A percentile compares a stretch with the other conserved stretches of the same genome.
These are phyloP conservation scores for Cydia amplana DNA, from an alignment of 1,140 invertebrate species.

Conservation along the genomic window DNA sequence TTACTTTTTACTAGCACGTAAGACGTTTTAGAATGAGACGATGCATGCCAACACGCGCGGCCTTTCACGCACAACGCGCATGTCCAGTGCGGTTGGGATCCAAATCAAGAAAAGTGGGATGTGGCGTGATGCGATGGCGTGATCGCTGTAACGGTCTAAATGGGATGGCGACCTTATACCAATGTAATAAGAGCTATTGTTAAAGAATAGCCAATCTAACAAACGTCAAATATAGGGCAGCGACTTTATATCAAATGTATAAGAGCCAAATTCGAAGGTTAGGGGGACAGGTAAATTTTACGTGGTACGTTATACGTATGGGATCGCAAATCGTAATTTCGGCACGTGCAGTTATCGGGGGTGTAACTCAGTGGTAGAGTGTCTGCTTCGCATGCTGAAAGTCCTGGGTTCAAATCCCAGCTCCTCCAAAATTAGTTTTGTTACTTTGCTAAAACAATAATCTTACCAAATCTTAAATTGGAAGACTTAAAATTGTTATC, in stretches of 20 bases:
- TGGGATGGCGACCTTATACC: background rate
- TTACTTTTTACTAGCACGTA: background rate
- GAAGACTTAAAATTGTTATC: too few species aligned
- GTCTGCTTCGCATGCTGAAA: slow-evolving; percentile 86
- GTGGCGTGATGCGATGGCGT: slow-evolving; percentile 26
- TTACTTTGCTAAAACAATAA: background rate
- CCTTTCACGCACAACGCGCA: slow-evolving; percentile 30
- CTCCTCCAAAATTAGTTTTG: slow-evolving; percentile 36
- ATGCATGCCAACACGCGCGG: background rate
- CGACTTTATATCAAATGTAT: background rate
- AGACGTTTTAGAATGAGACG: background rate
- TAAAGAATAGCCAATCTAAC: background rate
- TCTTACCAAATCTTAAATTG: too few species aligned
- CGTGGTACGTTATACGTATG: background rate
- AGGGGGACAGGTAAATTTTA: background rate
- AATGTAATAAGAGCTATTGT: background rate
- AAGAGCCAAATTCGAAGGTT: background rate
- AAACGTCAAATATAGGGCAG: background rate
- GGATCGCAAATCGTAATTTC: slow-evolving; percentile 34
- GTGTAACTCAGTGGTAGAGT: slow-evolving; percentile 81
- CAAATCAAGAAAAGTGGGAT: slow-evolving; percentile 31
- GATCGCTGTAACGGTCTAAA: background rate
- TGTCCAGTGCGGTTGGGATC: slow-evolving; percentile 21
- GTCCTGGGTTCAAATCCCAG: slow-evolving; percentile 86
- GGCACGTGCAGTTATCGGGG: slow-evolving; percentile 6